Percentiles rank a stretch among this genome's conserved stretches.
These are phyloP conservation scores for Sterna hirundo DNA, from an alignment of 2,113 vertebrate genomes.

Conservation along the genomic window DNA sequence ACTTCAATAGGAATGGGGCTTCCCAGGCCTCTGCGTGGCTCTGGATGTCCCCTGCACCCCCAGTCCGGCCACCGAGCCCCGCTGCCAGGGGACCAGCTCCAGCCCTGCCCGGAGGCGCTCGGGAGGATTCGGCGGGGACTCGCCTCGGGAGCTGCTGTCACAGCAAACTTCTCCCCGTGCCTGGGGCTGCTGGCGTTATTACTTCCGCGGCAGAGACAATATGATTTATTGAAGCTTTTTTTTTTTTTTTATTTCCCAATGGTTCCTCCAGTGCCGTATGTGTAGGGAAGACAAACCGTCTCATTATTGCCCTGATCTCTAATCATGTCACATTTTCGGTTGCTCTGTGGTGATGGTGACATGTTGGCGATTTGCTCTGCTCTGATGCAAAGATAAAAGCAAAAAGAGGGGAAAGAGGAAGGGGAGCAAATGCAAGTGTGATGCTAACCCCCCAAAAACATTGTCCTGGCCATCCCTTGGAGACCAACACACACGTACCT, in stretches of 20 bases:
- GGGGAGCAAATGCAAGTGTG: not conserved
- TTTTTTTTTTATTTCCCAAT: slow-evolving; percentile 31
- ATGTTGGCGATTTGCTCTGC: not conserved
- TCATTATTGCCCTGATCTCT: slow-evolving; percentile 20
- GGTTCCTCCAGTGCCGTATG: not conserved
- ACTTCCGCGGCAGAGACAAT: not conserved
- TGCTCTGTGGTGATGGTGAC: not conserved
- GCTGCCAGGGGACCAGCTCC: fast-evolving
- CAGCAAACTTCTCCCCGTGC: not conserved
- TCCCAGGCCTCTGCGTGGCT: not conserved
- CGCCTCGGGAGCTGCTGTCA: fast-evolving
- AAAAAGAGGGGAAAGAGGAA: not conserved
- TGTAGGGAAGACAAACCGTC: not conserved
- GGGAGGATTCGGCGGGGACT: not conserved
- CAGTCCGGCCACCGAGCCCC: not conserved
- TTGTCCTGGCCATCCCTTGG: not conserved
- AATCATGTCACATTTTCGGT: not conserved
- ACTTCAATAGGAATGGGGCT: fast-evolving
- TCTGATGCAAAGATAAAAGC: not conserved
- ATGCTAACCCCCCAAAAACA: not conserved
- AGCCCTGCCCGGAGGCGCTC: fast-evolving
- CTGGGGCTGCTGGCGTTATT: not conserved
- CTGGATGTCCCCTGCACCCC: not conserved
- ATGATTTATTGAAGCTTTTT: slow-evolving; percentile 16
- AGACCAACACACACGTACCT: fast-evolving